Percentiles rank a stretch among this genome's conserved stretches.
Conservation (phyloP, 1,140 invertebrate species). For the Eurosta solidaginis region DNA sequence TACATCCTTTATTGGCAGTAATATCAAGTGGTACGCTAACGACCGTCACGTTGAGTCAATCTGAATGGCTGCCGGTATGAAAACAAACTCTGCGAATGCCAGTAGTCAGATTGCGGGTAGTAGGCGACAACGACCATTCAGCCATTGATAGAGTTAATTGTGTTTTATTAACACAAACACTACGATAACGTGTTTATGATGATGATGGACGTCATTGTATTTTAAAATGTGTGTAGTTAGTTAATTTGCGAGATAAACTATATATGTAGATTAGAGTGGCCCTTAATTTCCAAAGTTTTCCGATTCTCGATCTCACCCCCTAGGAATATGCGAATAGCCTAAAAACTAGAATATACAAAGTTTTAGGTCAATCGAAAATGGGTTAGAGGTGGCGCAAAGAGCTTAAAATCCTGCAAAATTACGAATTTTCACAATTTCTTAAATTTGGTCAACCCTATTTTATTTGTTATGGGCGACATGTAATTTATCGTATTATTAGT, state of each 20-base stretch:
- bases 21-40: slow-evolving; percentile 11
- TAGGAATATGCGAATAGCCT: too few species aligned
- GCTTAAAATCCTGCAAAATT: too few species aligned
- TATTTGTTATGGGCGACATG: too few species aligned
- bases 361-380: too few species aligned
- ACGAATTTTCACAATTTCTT: too few species aligned
- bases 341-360: too few species aligned
- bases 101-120: not conserved
- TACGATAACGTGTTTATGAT: slow-evolving; percentile 49
- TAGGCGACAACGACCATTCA: slow-evolving; percentile 35
- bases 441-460: too few species aligned
- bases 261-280: too few species aligned
- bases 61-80: not conserved
- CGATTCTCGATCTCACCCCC: too few species aligned
- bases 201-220: slow-evolving; percentile 49
- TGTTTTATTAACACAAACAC: slow-evolving; percentile 60
- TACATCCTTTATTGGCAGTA: not conserved
- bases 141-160: slow-evolving; percentile 59
- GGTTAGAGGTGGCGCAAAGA: too few species aligned
- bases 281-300: too few species aligned
- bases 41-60: slow-evolving; percentile 1
- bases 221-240: slow-evolving; percentile 41
- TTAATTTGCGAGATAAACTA: not conserved
- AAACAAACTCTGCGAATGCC: not conserved
- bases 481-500: too few species aligned